Conservation (phyloP, 1,140 invertebrate genomes). For the Dryas iulia region DNA sequence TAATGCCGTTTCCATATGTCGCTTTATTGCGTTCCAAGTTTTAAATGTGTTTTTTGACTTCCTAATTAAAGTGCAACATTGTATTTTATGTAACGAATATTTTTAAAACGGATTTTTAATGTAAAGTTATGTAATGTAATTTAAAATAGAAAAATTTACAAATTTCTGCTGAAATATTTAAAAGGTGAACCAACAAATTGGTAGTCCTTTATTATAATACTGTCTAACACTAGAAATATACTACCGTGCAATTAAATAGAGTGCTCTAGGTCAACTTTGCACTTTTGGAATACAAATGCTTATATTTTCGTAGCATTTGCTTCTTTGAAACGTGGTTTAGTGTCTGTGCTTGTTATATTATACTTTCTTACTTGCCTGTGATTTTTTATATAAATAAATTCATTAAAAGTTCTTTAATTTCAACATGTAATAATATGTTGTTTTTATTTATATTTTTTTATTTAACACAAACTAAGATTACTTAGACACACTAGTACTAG, state of each 20-base stretch:
- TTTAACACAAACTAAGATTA: too few species aligned
- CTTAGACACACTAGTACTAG: too few species aligned
- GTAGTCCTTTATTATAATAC: background rate
- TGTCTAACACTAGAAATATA: background rate
- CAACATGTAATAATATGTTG: too few species aligned
- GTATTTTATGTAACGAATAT: too few species aligned
- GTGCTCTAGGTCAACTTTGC: conserved; percentile 4
- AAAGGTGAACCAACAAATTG: background rate
- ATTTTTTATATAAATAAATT: background rate
- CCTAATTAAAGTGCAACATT: too few species aligned
- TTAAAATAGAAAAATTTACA: background rate
- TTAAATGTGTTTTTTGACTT: too few species aligned
- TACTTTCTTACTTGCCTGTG: background rate
- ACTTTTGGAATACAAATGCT: conserved; percentile 2
- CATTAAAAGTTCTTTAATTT: background rate
- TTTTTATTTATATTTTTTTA: too few species aligned
- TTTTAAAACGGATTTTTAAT: background rate
- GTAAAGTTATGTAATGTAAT: background rate
- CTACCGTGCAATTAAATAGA: background rate
- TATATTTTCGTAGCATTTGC: background rate
- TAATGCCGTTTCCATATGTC: too few species aligned
- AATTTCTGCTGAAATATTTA: background rate
- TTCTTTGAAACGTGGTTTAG: background rate
- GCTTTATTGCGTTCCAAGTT: too few species aligned
- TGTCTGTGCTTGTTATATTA: background rate